Base-by-base conservation (phyloP, 2,888 invertebrate genomes). In the Bibio marci region DNA sequence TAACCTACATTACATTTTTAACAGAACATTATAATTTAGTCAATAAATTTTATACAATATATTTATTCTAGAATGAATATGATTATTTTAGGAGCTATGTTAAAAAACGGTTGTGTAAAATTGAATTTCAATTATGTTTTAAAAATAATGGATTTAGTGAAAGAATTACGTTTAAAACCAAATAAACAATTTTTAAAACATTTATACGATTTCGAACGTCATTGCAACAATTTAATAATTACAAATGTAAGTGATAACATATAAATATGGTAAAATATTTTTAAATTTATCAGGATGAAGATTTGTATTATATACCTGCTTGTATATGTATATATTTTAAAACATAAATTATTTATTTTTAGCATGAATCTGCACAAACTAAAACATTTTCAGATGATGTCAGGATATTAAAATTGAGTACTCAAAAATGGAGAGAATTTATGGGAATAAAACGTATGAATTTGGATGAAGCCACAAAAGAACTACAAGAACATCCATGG, bases 71-170 rank as follows among this genome's bases (percentile, higher is more conserved):
- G 82, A 50, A 60, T 79, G 31, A 90, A 87, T 54, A 64, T 70
- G 38, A 71, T 76, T 58, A 81, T 91, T 44, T 58, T 86, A 36
- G 80, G 80, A 12, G 71, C 80, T 18, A 69, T 92, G 59, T 48
- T 88, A 25, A 64, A 63, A 12, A 71, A 76, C 50, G 86, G 78
- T 3, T 70, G 73, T 47, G 54, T 56, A 4, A 58, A 64, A 17
- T 62, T 54, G 41, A 65, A 79, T 40, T 80, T 85, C 56, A 54
- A 58, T 1, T 86, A 80, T 56, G 64, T 86, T 17, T 54, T 71
- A 13, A 69, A 72, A 52, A 62, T 90, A 18, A 68, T 90, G 69
- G 67, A 80, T 47, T 59, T 70, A 31, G 70, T 75, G 43, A 63
- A 69, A 44, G 57, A 65, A 35, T 70, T 78, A 51, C 63, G 71